These are phyloP conservation scores for Ganaspis sp. DNA, from an alignment of 1,140 invertebrate species.

Conservation along the genomic window DNA sequence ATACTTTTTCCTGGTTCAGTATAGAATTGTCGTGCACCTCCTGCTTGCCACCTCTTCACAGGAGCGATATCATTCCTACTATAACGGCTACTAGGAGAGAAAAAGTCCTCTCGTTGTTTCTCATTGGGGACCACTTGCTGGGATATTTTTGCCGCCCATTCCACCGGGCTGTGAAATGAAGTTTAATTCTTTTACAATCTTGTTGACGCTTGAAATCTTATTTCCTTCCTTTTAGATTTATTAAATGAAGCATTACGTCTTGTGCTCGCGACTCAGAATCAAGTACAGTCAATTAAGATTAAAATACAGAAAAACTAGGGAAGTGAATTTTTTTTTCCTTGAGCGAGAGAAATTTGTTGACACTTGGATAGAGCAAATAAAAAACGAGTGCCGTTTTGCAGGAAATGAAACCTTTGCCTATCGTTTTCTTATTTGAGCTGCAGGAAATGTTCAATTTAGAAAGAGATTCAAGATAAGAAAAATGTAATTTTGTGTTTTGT, in stretches of 20 bases:
- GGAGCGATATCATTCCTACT: not conserved
- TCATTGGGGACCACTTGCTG: not conserved
- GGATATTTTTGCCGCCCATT: not conserved
- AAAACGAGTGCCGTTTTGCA: conserved; percentile 3
- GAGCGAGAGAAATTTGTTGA: conserved; percentile 2
- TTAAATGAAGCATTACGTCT: not conserved
- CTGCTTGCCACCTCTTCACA: not conserved
- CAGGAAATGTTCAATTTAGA: not conserved
- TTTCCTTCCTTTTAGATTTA: not conserved
- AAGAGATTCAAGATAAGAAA: conserved; percentile 1
- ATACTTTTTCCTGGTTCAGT: not conserved
- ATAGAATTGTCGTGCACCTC: conserved; percentile 9
- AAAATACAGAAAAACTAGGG: not conserved
- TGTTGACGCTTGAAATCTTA: not conserved
- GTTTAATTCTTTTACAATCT: conserved; percentile 3
- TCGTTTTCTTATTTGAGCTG: not conserved
- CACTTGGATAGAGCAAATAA: conserved; percentile 2
- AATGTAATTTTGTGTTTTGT: conserved; percentile 11
- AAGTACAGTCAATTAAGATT: not conserved
- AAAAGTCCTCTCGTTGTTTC: not conserved
- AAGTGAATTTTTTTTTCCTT: conserved; percentile 1
- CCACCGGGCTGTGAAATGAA: not conserved
- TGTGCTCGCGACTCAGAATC: not conserved
- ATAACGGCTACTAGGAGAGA: not conserved
- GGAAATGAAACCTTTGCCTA: conserved; percentile 18